Evolutionary conservation across 2,888 invertebrate genomes (phyloP).

Genomic region (Mantis religiosa): DNA sequence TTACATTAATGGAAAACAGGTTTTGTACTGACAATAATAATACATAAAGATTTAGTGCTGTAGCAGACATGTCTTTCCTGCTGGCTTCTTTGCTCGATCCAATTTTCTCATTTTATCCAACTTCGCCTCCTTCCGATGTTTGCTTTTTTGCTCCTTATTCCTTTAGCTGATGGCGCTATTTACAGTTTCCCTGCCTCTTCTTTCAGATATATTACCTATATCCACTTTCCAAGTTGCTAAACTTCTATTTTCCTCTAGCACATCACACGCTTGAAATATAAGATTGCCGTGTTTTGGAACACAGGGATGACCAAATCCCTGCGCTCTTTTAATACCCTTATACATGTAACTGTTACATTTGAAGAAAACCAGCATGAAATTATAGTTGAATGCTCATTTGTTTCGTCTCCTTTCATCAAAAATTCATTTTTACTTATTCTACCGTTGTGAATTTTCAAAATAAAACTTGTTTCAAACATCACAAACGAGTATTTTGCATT

Average conservation of each 20-base stretch:
- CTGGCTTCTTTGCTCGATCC: background rate
- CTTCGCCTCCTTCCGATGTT: background rate
- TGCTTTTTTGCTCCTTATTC: background rate
- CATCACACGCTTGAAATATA: background rate
- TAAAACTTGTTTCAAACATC: too few relatives aligned
- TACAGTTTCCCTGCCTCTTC: background rate
- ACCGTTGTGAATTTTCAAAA: too few relatives aligned
- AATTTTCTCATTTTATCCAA: background rate
- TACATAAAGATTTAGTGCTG: background rate
- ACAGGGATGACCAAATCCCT: too few relatives aligned
- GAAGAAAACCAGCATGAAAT: too few relatives aligned
- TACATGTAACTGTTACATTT: too few relatives aligned
- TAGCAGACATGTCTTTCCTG: background rate
- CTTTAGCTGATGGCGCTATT: background rate
- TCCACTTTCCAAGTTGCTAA: background rate
- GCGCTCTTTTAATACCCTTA: too few relatives aligned
- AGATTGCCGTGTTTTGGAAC: too few relatives aligned
- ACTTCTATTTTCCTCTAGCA: background rate
- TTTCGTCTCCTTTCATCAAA: too few relatives aligned
- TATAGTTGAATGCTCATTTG: too few relatives aligned
- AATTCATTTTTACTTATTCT: too few relatives aligned
- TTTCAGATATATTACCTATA: background rate
- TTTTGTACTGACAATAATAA: background rate
- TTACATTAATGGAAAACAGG: conserved; percentile 15
- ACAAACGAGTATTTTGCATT: too few relatives aligned